Conservation (phyloP, 2,113 vertebrate species). For the Rhombomys opimus region DNA sequence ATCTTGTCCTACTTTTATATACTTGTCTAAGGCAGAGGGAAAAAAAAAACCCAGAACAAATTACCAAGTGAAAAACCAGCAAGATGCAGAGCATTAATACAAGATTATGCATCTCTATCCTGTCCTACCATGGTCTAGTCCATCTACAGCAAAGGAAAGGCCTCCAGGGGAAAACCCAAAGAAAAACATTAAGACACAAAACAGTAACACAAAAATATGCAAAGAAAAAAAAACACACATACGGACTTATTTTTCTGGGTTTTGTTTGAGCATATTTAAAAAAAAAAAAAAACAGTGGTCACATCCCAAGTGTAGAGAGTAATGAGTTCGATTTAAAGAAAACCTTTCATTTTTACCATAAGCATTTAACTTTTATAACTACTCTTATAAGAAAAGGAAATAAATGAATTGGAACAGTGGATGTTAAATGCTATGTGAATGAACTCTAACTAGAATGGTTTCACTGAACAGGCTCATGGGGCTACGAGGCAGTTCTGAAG, state of each 20-base stretch:
- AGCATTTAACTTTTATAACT: slow-evolving; percentile 38
- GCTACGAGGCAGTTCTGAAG: background rate
- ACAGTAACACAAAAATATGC: background rate
- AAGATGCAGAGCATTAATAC: background rate
- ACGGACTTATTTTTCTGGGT: background rate
- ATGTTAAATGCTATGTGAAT: slow-evolving; percentile 19
- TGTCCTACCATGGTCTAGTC: background rate
- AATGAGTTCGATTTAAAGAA: background rate
- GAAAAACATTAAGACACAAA: background rate
- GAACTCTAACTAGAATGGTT: slow-evolving; percentile 2
- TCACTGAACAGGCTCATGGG: background rate
- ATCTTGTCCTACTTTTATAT: background rate
- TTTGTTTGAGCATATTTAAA: background rate
- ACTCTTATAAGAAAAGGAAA: slow-evolving; percentile 50
- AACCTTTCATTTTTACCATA: slow-evolving; percentile 6
- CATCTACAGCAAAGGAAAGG: slow-evolving; percentile 30
- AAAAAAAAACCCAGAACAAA: background rate
- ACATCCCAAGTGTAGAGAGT: background rate
- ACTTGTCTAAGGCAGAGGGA: background rate
- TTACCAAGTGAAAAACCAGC: background rate
- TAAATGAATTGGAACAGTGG: background rate
- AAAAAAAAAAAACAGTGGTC: slow-evolving; percentile 38
- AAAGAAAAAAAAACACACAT: background rate
- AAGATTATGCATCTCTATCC: background rate
- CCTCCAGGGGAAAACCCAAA: background rate